Evolutionary conservation across 2,113 vertebrate genomes (phyloP).

Genomic region (Eolophus roseicapilla): DNA sequence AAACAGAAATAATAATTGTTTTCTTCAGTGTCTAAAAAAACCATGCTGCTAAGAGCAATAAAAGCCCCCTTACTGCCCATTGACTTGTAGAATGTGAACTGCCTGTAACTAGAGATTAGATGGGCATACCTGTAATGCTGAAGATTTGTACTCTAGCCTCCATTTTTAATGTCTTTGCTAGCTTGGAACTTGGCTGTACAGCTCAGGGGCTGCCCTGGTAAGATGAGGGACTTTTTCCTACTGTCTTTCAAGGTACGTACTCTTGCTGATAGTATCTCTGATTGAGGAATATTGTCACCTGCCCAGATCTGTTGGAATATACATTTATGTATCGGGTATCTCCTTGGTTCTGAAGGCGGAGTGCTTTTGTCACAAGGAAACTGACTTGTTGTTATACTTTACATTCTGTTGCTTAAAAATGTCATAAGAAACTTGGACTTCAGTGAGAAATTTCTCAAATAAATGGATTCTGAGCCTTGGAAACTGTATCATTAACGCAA

Average conservation of each 20-base stretch:
- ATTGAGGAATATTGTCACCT: not conserved
- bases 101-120: not conserved
- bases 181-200: constrained; percentile 91
- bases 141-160: constrained; percentile 10
- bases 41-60: not conserved
- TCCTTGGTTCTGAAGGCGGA: not conserved
- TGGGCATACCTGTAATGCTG: not conserved
- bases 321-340: not conserved
- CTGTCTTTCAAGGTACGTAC: constrained; percentile 85
- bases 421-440: not conserved
- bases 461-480: not conserved
- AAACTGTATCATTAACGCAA: not conserved
- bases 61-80: not conserved
- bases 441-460: not conserved
- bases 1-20: not conserved
- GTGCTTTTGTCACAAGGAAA: not conserved
- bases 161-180: constrained; percentile 61
- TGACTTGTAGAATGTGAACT: not conserved
- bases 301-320: not conserved
- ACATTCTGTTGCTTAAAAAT: not conserved
- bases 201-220: constrained; percentile 71
- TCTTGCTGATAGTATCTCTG: not conserved
- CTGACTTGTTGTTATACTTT: not conserved
- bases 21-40: not conserved
- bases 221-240: constrained; percentile 89